Percentiles rank a stretch among this genome's conserved stretches.
Evolutionary conservation across 2,113 vertebrate species (phyloP).

Genomic region (Ibidorhyncha struthersii): DNA sequence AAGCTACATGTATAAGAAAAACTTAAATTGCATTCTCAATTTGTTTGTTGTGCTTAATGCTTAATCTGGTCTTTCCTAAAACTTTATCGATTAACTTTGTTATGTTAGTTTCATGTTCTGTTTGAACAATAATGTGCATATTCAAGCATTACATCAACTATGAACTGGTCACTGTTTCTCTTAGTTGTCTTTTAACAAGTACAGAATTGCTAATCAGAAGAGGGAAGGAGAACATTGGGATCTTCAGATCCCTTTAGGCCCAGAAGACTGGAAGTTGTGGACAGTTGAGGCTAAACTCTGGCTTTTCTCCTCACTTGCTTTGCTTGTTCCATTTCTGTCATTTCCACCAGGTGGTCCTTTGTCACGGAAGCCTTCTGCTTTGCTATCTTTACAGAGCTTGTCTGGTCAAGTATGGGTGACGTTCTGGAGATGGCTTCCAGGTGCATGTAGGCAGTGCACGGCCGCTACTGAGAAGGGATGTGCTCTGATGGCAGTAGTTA

Average conservation of each 20-base stretch:
- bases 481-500: background rate
- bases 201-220: background rate
- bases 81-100: background rate
- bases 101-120: background rate
- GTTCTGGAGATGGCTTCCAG: background rate
- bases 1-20: background rate
- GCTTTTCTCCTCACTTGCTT: background rate
- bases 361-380: background rate
- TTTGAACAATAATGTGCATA: background rate
- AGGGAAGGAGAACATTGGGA: background rate
- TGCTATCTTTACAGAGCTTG: background rate
- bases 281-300: background rate
- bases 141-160: background rate
- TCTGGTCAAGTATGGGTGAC: background rate
- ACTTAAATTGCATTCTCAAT: background rate
- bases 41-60: background rate
- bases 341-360: background rate
- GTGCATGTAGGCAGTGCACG: rapidly evolving
- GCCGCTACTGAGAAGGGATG: background rate
- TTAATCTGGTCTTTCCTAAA: background rate
- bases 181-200: background rate
- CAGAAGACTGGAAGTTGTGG: background rate
- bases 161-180: background rate
- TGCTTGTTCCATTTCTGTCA: background rate
- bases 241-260: background rate